These are phyloP conservation scores for Pseudomyrmex pallidus DNA, from an alignment of 1,140 invertebrate genomes.

Conservation along the genomic window DNA sequence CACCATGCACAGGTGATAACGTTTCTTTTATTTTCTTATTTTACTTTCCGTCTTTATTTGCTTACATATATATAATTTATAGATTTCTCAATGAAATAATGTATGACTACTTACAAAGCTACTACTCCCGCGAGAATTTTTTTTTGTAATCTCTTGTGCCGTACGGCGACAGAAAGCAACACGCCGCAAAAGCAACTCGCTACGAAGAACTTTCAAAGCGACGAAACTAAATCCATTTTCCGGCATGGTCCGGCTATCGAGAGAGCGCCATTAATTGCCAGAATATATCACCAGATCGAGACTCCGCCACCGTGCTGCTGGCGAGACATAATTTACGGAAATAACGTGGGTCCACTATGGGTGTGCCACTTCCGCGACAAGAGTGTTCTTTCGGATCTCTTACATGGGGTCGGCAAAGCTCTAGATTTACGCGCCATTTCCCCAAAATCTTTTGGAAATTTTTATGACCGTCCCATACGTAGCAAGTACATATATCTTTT, in stretches of 20 bases:
- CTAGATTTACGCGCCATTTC: slow-evolving; percentile 29
- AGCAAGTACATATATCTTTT: neutral
- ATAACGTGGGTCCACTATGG: slow-evolving; percentile 63
- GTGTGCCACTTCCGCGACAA: slow-evolving; percentile 1
- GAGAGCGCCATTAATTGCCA: slow-evolving; percentile 80
- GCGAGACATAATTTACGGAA: slow-evolving; percentile 79
- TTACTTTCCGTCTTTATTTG: too few relatives aligned
- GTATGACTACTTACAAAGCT: too few relatives aligned
- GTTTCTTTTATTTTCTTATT: too few relatives aligned
- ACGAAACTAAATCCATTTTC: slow-evolving; percentile 79
- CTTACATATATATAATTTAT: too few relatives aligned
- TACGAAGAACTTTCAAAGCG: too few relatives aligned
- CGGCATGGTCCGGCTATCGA: slow-evolving; percentile 72
- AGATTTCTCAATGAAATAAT: too few relatives aligned
- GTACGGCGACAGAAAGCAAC: too few relatives aligned
- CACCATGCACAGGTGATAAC: too few relatives aligned
- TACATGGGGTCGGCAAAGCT: slow-evolving; percentile 18
- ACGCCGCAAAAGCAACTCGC: too few relatives aligned
- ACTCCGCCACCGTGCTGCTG: slow-evolving; percentile 60
- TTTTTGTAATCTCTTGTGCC: too few relatives aligned
- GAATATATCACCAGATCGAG: slow-evolving; percentile 78
- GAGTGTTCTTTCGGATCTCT: slow-evolving; percentile 24
- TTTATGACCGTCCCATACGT: neutral
- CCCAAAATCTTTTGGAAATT: slow-evolving; percentile 16
- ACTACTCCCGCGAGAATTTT: too few relatives aligned